A percentile compares a stretch with the other conserved stretches of the same genome.
phyloP scores from a whole-genome alignment of 2,113 vertebrate genomes.

The Sinocyclocheilus anophthalmus region DNA sequence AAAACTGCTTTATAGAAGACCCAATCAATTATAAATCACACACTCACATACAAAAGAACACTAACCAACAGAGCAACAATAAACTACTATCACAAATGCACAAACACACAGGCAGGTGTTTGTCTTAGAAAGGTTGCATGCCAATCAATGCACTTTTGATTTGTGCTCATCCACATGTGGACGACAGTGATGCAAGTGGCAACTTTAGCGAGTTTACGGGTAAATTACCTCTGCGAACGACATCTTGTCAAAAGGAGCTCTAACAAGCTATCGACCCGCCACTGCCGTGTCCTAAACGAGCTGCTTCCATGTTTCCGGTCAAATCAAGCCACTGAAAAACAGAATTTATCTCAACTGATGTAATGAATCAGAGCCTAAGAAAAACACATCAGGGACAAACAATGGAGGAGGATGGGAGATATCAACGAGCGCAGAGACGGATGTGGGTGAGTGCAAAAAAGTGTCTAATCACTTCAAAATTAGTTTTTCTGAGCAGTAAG shows the following conservation, averaged over 20 bases:
- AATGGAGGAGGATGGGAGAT: neutral
- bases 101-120: constrained; percentile 25
- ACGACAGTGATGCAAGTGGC: neutral
- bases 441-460: neutral
- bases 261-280: constrained; percentile 33
- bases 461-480: neutral
- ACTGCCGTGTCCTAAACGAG: neutral
- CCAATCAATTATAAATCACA: neutral
- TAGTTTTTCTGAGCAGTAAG: neutral
- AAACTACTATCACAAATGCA: neutral
- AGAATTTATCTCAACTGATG: constrained; percentile 6
- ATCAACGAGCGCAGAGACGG: neutral
- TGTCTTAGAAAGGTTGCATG: neutral
- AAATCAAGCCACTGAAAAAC: neutral
- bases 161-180: neutral
- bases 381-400: constrained; percentile 16
- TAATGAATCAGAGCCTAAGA: constrained; percentile 26
- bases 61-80: neutral
- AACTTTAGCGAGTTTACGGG: neutral
- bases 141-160: constrained; percentile 17
- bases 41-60: neutral
- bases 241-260: neutral
- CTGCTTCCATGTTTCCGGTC: constrained; percentile 2
- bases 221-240: neutral
- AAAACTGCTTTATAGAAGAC: neutral